Evolutionary conservation across 2,888 invertebrate species (phyloP).

Genomic region (Pomacea canaliculata): DNA sequence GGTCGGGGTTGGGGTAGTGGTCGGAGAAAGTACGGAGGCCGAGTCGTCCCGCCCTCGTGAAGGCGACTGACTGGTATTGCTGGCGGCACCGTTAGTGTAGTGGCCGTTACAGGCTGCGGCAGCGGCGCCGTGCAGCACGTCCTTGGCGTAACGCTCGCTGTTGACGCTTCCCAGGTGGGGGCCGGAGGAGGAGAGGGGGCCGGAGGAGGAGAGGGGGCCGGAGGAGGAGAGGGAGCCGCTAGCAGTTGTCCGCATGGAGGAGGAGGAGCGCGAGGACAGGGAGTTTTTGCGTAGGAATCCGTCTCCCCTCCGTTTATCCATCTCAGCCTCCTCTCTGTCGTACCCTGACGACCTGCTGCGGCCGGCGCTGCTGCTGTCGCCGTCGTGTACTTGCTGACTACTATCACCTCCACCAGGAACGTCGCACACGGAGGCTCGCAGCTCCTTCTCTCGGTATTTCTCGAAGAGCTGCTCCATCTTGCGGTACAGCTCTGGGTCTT

Average conservation of each 20-base stretch:
- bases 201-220: conserved; percentile 9
- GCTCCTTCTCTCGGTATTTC: conserved; percentile 58
- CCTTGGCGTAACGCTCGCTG: conserved; percentile 3
- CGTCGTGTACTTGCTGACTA: conserved; percentile 2
- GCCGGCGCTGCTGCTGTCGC: conserved; percentile 20
- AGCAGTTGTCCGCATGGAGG: conserved; percentile 2
- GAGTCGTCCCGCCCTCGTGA: conserved; percentile 10
- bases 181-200: conserved; percentile 10
- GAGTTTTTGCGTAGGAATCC: not conserved
- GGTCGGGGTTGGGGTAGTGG: not conserved
- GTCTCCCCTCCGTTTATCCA: not conserved
- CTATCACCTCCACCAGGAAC: conserved; percentile 39
- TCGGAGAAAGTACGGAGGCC: conserved; percentile 20
- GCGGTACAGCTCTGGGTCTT: conserved; percentile 61
- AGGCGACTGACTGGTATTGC: conserved; percentile 20
- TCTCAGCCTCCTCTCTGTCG: not conserved
- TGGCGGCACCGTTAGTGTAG: conserved; percentile 23
- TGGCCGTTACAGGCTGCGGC: conserved; percentile 20
- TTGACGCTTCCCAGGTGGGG: conserved; percentile 1
- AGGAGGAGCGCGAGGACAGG: conserved; percentile 5
- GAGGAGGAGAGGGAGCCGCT: conserved; percentile 14
- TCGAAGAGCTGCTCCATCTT: conserved; percentile 66
- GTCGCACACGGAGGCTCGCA: conserved; percentile 53
- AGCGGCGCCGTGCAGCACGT: conserved; percentile 12
- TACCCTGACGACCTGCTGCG: conserved; percentile 7